Evolutionary conservation across 2,797 vertebrate species (phyloP).

Genomic region (Mycteria americana): DNA sequence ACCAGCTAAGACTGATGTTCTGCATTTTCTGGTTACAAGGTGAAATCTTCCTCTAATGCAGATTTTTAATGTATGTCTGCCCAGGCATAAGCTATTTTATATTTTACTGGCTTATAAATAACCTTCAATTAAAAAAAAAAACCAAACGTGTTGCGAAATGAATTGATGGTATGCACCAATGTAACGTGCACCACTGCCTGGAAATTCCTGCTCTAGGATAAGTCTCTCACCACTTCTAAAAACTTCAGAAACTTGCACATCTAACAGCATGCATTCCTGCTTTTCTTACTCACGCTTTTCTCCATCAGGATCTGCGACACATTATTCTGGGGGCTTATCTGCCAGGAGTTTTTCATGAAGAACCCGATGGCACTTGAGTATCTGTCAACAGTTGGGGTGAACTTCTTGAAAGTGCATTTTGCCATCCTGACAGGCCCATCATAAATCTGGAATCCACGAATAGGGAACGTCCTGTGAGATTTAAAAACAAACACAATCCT

Average conservation of each 20-base stretch:
- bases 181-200: background rate
- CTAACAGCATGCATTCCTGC: background rate
- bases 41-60: background rate
- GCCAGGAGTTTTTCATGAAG: constrained; percentile 66
- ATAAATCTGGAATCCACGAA: constrained; percentile 69
- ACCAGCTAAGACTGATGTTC: background rate
- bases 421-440: constrained; percentile 57
- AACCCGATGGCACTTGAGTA: constrained; percentile 55
- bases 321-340: constrained; percentile 66
- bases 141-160: background rate
- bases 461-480: constrained; percentile 47
- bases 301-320: constrained; percentile 60
- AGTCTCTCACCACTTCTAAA: background rate
- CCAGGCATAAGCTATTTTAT: background rate
- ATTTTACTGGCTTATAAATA: background rate
- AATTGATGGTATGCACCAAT: background rate
- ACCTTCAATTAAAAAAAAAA: background rate
- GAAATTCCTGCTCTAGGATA: background rate
- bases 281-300: constrained; percentile 51
- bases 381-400: constrained; percentile 42
- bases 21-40: background rate
- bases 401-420: constrained; percentile 66
- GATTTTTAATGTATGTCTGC: background rate
- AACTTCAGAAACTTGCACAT: background rate
- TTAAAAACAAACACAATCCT: background rate